Percentiles rank a stretch among this genome's conserved stretches.
Evolutionary conservation across 1,140 invertebrate genomes (phyloP).

Genomic region (Zaprionus gabonicus): DNA sequence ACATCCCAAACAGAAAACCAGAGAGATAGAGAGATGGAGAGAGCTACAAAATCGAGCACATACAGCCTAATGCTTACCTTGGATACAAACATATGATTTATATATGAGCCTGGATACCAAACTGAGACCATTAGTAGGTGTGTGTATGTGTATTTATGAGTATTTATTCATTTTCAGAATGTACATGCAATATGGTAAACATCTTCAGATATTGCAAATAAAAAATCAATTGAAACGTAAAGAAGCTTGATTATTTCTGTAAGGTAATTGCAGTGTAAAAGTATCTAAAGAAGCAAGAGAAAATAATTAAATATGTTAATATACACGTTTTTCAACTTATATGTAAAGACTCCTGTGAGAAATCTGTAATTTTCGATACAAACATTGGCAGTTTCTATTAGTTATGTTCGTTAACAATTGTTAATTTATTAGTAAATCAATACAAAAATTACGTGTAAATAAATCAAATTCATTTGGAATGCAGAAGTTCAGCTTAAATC

Average conservation of each 20-base stretch:
- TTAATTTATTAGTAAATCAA: too few relatives aligned
- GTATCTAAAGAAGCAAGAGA: too few relatives aligned
- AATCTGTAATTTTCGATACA: too few relatives aligned
- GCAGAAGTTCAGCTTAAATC: too few relatives aligned
- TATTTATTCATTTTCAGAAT: neutral
- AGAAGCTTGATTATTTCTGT: constrained; percentile 7
- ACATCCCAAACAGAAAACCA: neutral
- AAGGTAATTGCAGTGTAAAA: neutral
- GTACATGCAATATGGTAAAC: neutral
- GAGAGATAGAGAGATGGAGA: too few relatives aligned
- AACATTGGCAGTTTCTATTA: too few relatives aligned
- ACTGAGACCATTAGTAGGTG: neutral
- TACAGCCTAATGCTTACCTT: neutral
- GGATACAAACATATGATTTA: neutral
- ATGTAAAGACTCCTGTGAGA: too few relatives aligned
- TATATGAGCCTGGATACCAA: neutral
- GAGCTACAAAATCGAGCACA: neutral
- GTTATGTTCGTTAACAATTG: too few relatives aligned
- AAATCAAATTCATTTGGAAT: too few relatives aligned
- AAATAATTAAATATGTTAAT: too few relatives aligned
- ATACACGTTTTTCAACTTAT: too few relatives aligned
- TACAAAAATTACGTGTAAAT: too few relatives aligned
- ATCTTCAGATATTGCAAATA: neutral
- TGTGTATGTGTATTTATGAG: neutral
- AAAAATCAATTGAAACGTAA: neutral